Base-by-base conservation (phyloP, 1,140 invertebrate species). In the Vollenhovia emeryi region DNA sequence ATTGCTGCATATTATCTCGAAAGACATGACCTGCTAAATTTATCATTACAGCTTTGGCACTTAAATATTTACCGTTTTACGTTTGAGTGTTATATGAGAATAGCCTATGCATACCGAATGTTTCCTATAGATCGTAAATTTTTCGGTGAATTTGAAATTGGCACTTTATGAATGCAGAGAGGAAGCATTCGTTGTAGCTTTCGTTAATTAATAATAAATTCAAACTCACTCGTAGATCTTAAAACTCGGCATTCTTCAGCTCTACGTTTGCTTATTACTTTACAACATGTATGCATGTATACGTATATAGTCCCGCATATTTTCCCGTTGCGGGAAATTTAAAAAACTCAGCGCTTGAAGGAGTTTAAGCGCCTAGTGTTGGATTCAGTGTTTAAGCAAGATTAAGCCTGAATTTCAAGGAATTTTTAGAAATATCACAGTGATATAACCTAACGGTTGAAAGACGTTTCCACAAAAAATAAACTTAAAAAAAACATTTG, bases 21-120 rank as follows among this genome's bases (percentile, higher is more conserved):
- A 80, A 71, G 78, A 80, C 78, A 73, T 52, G 40, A 82, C 50
- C 36, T 52, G 78, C 48, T 71, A 82, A 82, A 82, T 82, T 82
- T 82, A 73, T 71, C 50, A 71, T 82, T 82, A 82, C 50, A 59
- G 11, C 59, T 43, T 71, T 21, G 43, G 24, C 78, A 45, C 68
- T 71, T 43, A 68, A 64, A 48, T 40, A 66, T 78, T 36, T 79
- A 45, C 11, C 11, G 27, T 43, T 27, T 43, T 21, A 33, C n/a
- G 36, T 66, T 66, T 18, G 11, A 55, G 48, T 7, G 24, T 64
- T 64, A 45, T 48, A 33, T 48, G 11, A 33, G n/a, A 8, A 0
- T 50, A 9, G 43, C 3, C 9, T 7, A 5, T 43, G 24, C n/a
- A n/a, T 15, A 2, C 13, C 21, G 6, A n/a, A 62, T 5, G 13